Percentiles rank a stretch among this genome's conserved stretches.
Evolutionary conservation across 30 jellyfish, hydroid and myxozoan species (phyloP).

Genomic region (Turritopsis rubra): DNA sequence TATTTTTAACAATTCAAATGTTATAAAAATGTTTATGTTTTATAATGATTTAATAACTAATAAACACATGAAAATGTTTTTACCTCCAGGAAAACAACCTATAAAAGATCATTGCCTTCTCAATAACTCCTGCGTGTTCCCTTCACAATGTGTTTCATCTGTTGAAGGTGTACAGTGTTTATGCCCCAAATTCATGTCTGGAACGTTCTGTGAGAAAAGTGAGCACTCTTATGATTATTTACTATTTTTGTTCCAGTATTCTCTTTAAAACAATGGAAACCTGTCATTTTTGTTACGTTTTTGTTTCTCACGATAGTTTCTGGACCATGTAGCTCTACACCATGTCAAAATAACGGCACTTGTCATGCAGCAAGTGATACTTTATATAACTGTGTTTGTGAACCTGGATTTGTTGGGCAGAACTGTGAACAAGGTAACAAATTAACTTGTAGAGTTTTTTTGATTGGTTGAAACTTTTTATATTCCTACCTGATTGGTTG

Average conservation of each 20-base stretch:
- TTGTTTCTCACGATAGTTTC: not conserved
- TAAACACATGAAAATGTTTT: no score
- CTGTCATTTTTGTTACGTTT: not conserved
- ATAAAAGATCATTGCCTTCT: not conserved
- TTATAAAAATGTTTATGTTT: no score
- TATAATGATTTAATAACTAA: no score
- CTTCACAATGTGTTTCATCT: not conserved
- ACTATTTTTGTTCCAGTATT: not conserved
- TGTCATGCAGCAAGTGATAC: not conserved
- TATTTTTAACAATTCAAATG: no score
- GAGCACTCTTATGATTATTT: not conserved
- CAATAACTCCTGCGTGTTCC: not conserved
- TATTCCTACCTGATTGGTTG: no score
- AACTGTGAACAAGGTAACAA: slow-evolving; percentile 5
- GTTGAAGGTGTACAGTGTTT: not conserved
- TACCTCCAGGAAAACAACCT: not conserved
- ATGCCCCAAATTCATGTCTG: not conserved
- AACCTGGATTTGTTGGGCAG: not conserved
- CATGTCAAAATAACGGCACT: slow-evolving; percentile 9
- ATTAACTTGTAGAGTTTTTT: not conserved
- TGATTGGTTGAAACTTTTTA: no score
- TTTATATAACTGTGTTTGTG: not conserved
- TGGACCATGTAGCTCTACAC: not conserved
- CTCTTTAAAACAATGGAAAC: no score
- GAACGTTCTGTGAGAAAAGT: not conserved